These are phyloP conservation scores for Hydrophis major DNA, from an alignment of 2,797 vertebrate genomes.

Conservation along the genomic window DNA sequence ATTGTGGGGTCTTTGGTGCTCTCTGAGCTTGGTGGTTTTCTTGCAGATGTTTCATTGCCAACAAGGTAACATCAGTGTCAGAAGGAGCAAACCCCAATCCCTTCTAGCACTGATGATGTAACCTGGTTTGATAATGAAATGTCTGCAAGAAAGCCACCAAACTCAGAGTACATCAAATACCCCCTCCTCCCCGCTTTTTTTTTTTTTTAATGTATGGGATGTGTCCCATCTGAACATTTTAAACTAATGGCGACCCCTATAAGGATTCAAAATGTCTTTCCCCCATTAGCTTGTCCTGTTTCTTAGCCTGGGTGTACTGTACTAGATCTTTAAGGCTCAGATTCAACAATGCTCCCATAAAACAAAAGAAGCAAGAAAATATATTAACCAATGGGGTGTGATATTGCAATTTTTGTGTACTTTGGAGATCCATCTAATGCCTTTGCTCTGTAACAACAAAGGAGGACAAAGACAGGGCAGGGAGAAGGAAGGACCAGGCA, in stretches of 20 bases:
- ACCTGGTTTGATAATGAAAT: background rate
- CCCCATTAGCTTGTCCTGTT: no score
- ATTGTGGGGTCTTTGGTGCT: background rate
- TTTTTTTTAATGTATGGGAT: background rate
- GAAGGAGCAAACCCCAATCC: background rate
- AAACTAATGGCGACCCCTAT: background rate
- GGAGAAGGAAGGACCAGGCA: background rate
- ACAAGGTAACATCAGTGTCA: background rate
- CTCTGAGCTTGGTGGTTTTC: background rate
- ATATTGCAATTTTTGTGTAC: background rate
- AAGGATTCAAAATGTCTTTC: background rate
- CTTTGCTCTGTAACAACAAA: background rate
- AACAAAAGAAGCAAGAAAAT: background rate
- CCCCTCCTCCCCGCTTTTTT: background rate
- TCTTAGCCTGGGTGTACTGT: background rate
- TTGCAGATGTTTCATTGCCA: background rate
- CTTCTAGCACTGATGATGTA: background rate
- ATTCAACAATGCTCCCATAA: no score
- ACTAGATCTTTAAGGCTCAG: background rate
- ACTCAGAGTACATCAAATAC: background rate
- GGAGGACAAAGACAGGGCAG: background rate
- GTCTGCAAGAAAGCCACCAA: background rate
- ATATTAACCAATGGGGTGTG: background rate
- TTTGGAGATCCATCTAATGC: background rate
- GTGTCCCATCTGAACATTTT: background rate